A percentile compares a stretch with the other conserved stretches of the same genome.
phyloP scores from a whole-genome alignment of 2,888 invertebrate genomes.

The Cheiracanthium punctorium region DNA sequence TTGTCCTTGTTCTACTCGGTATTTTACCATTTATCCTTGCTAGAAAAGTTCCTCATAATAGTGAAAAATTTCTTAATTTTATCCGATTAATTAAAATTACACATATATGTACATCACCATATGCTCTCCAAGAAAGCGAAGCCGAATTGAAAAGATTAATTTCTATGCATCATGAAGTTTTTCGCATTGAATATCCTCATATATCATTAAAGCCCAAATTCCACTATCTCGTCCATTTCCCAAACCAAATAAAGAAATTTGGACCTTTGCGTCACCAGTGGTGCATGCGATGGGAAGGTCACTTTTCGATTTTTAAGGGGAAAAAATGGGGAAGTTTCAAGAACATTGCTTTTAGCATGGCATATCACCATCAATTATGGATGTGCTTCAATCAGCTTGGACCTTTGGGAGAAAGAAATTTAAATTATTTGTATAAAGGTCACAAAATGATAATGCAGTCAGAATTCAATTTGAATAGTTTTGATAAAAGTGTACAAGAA shows the following conservation, averaged over 20 bases:
- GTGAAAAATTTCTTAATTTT: conserved; percentile 22
- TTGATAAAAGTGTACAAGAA: too few relatives aligned
- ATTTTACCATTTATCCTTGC: conserved; percentile 23
- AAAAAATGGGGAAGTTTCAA: conserved; percentile 31
- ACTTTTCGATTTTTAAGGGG: conserved; percentile 22
- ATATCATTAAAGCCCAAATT: conserved; percentile 11
- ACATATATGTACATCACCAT: conserved; percentile 29
- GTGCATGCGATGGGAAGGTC: conserved; percentile 28
- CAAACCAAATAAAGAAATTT: conserved; percentile 6
- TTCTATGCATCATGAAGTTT: conserved; percentile 20
- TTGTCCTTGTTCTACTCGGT: background rate
- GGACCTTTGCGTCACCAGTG: conserved; percentile 25
- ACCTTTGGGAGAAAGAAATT: too few relatives aligned
- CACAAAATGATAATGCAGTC: too few relatives aligned
- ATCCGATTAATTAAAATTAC: conserved; percentile 26
- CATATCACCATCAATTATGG: background rate
- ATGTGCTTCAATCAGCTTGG: background rate
- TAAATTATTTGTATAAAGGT: too few relatives aligned
- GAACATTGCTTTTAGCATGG: conserved; percentile 31
- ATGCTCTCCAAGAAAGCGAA: background rate
- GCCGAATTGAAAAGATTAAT: background rate
- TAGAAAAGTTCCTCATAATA: conserved; percentile 3
- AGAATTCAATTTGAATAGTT: background rate
- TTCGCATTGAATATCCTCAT: background rate
- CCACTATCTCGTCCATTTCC: conserved; percentile 26